Percentiles rank a stretch among this genome's conserved stretches.
phyloP scores from a whole-genome alignment of 92 coral and sea anemone species.

The Muricea muricata region DNA sequence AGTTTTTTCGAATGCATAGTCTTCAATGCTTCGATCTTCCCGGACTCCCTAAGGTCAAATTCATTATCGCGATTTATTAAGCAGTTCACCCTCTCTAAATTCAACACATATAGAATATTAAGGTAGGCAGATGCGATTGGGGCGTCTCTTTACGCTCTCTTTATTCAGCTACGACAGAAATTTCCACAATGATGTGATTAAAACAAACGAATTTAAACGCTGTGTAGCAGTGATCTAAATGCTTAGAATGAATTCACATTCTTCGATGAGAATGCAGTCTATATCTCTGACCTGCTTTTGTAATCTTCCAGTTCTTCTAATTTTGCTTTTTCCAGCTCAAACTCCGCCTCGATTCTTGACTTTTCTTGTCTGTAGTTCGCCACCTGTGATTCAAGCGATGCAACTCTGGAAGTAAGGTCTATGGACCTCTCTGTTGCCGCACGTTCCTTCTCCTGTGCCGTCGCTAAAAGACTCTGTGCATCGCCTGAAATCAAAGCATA shows the following conservation, averaged over 20 bases:
- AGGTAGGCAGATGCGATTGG: too few species aligned
- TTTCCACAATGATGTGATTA: too few species aligned
- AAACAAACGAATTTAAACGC: too few species aligned
- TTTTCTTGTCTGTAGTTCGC: slow-evolving; percentile 86
- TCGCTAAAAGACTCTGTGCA: slow-evolving; percentile 76
- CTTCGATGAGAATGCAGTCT: too few species aligned
- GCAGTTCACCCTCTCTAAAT: too few species aligned
- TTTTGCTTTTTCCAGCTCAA: slow-evolving; percentile 86
- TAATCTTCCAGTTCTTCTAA: slow-evolving; percentile 82
- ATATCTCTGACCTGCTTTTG: slow-evolving; percentile 75
- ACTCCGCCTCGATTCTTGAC: slow-evolving; percentile 89
- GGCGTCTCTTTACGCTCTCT: too few species aligned
- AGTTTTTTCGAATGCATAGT: slow-evolving; percentile 76
- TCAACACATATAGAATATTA: too few species aligned
- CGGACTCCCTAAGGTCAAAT: slow-evolving; percentile 72
- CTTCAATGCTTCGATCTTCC: slow-evolving; percentile 77
- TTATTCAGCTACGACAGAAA: too few species aligned
- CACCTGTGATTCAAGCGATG: slow-evolving; percentile 93
- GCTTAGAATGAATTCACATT: too few species aligned
- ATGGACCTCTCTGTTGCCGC: slow-evolving; percentile 79
- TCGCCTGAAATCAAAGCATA: slow-evolving; percentile 61
- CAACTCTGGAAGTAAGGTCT: slow-evolving; percentile 71
- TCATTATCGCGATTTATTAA: too few species aligned
- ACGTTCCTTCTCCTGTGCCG: slow-evolving; percentile 95
- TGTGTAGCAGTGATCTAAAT: too few species aligned